Evolutionary conservation across 2,113 vertebrate species (phyloP).

Genomic region (Rhineura floridana): DNA sequence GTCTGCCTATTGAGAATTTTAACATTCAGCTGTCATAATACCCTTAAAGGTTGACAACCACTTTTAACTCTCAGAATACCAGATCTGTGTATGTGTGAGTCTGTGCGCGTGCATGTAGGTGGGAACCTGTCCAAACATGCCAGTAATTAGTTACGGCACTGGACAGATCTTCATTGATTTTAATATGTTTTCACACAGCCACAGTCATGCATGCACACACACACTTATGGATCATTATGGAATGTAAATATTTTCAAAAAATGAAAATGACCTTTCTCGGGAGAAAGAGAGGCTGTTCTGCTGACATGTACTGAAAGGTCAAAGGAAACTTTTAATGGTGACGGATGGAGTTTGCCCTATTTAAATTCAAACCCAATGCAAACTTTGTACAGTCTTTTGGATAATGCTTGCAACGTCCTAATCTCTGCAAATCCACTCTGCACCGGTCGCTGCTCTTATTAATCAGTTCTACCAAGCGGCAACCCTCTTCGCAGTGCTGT

Average conservation of each 20-base stretch:
- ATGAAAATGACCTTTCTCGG: conserved; percentile 40
- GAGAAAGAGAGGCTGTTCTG: conserved; percentile 35
- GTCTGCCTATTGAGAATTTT: not conserved
- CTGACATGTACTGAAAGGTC: conserved; percentile 59
- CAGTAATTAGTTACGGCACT: not conserved
- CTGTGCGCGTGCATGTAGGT: too few species aligned
- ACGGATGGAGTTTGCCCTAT: conserved; percentile 62
- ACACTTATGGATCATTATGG: not conserved
- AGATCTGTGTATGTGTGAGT: too few species aligned
- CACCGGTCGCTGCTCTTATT: conserved; percentile 70
- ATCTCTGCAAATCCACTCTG: conserved; percentile 78
- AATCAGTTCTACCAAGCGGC: conserved; percentile 72
- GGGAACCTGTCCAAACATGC: too few species aligned
- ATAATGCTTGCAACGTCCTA: conserved; percentile 72
- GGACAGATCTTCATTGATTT: not conserved
- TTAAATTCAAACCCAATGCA: conserved; percentile 74
- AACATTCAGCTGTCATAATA: not conserved
- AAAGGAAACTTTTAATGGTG: conserved; percentile 53
- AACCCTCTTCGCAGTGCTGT: conserved; percentile 54
- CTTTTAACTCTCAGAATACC: not conserved
- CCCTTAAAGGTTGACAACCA: not conserved
- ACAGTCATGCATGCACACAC: not conserved
- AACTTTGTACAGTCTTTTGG: conserved; percentile 72
- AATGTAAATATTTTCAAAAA: conserved; percentile 41
- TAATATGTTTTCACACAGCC: not conserved